These are phyloP conservation scores for Hecatera dysodea DNA, from an alignment of 2,888 invertebrate species.

Conservation along the genomic window DNA sequence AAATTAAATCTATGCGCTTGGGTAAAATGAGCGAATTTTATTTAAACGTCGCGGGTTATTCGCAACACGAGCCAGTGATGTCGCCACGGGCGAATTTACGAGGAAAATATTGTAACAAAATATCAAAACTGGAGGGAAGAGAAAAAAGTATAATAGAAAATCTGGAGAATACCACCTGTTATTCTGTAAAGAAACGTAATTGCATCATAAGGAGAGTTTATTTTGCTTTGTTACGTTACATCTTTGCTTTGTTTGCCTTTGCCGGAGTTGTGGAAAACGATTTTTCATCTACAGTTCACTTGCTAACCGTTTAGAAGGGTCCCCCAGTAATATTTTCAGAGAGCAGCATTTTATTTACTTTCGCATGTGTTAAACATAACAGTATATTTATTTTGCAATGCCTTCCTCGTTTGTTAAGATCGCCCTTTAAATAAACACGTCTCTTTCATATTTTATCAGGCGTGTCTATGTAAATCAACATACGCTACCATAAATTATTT, in stretches of 20 bases:
- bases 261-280: constrained; percentile 28
- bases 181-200: constrained; percentile 71
- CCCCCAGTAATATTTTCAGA: constrained; percentile 31
- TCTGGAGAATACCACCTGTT: constrained; percentile 72
- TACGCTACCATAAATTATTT: constrained; percentile 14
- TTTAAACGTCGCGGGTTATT: constrained; percentile 73
- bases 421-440: constrained; percentile 35
- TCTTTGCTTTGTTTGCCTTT: constrained; percentile 18
- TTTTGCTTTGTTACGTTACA: constrained; percentile 30
- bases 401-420: constrained; percentile 1
- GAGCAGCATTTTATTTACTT: constrained; percentile 42
- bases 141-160: constrained; percentile 62
- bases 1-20: constrained; percentile 67
- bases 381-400: constrained; percentile 8
- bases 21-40: constrained; percentile 71
- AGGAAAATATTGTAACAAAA: constrained; percentile 67
- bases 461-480: constrained; percentile 11
- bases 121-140: constrained; percentile 48
- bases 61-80: constrained; percentile 61
- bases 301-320: constrained; percentile 28
- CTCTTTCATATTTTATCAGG: constrained; percentile 42
- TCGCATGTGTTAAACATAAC: constrained; percentile 32
- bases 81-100: constrained; percentile 64
- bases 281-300: constrained; percentile 43
- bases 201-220: constrained; percentile 43